Conservation (phyloP, 2,113 vertebrate species). For the Malurus alboscapulatus region DNA sequence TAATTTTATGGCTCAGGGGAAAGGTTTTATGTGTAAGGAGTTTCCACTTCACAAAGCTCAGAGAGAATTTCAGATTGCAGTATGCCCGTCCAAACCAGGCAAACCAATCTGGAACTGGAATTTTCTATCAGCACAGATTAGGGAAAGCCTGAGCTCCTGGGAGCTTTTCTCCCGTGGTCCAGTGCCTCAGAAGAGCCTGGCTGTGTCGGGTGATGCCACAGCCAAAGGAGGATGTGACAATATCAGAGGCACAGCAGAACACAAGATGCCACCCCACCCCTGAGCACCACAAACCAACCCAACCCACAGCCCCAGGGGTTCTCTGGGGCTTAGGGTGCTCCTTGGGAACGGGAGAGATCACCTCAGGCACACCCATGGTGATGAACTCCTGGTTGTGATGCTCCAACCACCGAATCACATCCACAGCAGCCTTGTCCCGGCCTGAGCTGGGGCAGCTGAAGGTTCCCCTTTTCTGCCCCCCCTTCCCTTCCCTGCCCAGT, state of each 20-base stretch:
- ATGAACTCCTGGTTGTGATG: not conserved
- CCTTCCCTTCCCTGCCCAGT: not conserved
- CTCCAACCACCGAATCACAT: too few species aligned
- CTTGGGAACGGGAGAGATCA: not conserved
- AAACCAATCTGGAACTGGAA: not conserved
- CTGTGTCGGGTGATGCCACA: rapidly evolving
- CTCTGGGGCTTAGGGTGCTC: not conserved
- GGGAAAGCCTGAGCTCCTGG: not conserved
- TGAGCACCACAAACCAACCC: not conserved
- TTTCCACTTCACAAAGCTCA: not conserved
- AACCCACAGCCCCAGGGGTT: not conserved
- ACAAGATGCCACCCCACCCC: not conserved
- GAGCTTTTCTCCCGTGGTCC: rapidly evolving
- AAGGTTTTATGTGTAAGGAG: too few species aligned
- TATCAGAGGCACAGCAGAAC: not conserved
- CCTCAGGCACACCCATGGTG: not conserved
- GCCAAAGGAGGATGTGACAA: not conserved
- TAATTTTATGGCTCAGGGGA: not conserved
- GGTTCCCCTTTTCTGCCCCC: not conserved
- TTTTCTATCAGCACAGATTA: not conserved
- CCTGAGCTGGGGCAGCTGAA: not conserved
- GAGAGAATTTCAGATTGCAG: not conserved
- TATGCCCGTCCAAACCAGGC: not conserved
- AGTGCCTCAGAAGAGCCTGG: not conserved
- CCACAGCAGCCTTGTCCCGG: not conserved